Conservation (phyloP, 2,113 vertebrate species). For the Halcyon senegalensis region DNA sequence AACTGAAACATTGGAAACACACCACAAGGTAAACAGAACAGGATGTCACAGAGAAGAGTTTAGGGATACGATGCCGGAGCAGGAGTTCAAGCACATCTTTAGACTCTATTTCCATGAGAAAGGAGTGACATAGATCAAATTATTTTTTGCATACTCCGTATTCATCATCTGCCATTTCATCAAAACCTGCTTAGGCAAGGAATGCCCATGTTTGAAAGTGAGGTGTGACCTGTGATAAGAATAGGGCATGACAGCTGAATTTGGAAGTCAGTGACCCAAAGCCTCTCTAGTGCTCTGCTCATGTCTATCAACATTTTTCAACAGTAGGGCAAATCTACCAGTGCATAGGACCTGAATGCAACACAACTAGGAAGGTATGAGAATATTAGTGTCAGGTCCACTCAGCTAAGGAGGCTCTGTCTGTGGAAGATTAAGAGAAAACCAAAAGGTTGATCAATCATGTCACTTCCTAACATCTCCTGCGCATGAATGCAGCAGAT, state of each 20-base stretch:
- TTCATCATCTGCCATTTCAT: neutral
- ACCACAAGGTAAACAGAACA: neutral
- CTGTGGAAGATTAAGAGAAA: neutral
- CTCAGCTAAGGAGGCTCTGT: neutral
- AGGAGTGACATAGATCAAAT: neutral
- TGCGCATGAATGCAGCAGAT: neutral
- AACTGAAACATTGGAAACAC: neutral
- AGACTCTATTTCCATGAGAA: neutral
- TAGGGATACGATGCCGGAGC: neutral
- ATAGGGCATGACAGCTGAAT: neutral
- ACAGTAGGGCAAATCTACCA: accelerated
- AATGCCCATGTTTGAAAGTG: neutral
- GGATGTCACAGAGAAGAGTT: neutral
- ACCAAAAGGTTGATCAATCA: neutral
- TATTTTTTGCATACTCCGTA: neutral
- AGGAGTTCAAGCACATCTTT: neutral
- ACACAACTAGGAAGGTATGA: neutral
- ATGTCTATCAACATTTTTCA: neutral
- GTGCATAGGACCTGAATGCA: neutral
- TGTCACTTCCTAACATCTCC: neutral
- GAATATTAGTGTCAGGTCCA: neutral
- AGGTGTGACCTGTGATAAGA: neutral
- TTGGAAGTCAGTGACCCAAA: neutral
- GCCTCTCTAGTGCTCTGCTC: neutral
- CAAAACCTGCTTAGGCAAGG: neutral